Base-by-base conservation (phyloP, 2,113 vertebrate genomes). In the Lasiurus cinereus region DNA sequence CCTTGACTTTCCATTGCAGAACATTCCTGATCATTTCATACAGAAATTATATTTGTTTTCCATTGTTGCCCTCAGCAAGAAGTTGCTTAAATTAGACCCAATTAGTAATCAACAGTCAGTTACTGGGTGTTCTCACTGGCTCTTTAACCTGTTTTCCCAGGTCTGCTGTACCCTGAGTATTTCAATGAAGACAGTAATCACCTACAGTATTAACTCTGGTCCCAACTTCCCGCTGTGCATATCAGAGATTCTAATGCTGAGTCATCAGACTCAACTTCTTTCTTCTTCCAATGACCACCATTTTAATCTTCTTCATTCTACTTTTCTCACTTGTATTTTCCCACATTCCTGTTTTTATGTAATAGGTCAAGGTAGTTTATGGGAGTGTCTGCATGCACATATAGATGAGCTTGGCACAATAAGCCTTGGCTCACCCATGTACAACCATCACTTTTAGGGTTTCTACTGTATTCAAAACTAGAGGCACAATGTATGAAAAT, bases 21-120 rank as follows among this genome's bases (percentile, higher is more conserved):
- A 88, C 73, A 94, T 48, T 78, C 70, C n/a, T 79, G 56, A 39
- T 90, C 64, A 96, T 86, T 90, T 97, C 74, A 83, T 72, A 78
- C 67, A 74, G 82, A 95, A 95, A 62, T 79, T 84, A 14, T 10
- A 29, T 90, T 72, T 94, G 50, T 74, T 94, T 94, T 89, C 94
- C 69, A 36, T 21, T 66, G 52, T 50, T 88, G 88, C 77, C 50
- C 67, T 84, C 84, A 90, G 13, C 48, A 76, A 92, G 82, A 83
- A 67, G 77, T 59, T 90, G 73, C 62, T 84, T 88, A 36, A 62
- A 88, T 22, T n/a, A n/a, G 64, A 69, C 52, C 39, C 31, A 83
- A 22, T 74, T n/a, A 82, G 88, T 77, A 67, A 80, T 62, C 54
- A 15, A 48, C 54, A 36, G 4, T 64, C 21, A 21, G 46, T 73